phyloP scores from a whole-genome alignment of 2,888 invertebrate species.

The Willowsia nigromaculata region DNA sequence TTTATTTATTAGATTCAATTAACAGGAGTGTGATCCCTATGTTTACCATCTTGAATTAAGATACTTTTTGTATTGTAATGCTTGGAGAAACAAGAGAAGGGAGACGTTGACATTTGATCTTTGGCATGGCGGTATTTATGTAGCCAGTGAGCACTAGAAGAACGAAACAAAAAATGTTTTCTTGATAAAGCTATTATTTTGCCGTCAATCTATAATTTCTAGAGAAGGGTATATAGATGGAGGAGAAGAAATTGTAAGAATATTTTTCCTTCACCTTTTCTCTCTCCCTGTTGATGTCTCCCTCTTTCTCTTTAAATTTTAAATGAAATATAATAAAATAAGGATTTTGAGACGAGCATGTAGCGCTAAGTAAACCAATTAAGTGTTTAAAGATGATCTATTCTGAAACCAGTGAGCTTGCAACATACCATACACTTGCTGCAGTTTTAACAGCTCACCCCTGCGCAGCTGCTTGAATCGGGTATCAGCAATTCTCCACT shows the following conservation, averaged over 20 bases:
- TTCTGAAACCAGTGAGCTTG: neutral
- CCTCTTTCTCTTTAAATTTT: neutral
- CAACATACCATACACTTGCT: neutral
- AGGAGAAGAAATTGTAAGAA: neutral
- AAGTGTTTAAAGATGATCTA: slow-evolving; percentile 21
- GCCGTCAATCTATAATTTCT: slow-evolving; percentile 28
- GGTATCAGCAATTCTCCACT: neutral
- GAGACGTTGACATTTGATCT: slow-evolving; percentile 51
- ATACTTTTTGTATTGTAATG: neutral
- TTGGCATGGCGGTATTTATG: neutral
- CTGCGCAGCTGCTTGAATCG: neutral
- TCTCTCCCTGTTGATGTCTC: neutral
- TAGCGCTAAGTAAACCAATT: slow-evolving; percentile 12
- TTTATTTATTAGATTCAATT: slow-evolving; percentile 1
- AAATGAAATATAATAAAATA: neutral
- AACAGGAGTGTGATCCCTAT: neutral
- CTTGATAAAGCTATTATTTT: neutral
- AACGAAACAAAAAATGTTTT: neutral
- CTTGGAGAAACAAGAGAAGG: neutral
- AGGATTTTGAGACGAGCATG: neutral
- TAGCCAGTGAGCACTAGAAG: neutral
- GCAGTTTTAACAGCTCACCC: neutral
- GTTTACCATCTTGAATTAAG: neutral
- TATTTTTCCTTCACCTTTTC: neutral
- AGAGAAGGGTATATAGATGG: neutral